These are phyloP conservation scores for Anastrepha ludens DNA, from an alignment of 1,140 invertebrate genomes.

Conservation along the genomic window DNA sequence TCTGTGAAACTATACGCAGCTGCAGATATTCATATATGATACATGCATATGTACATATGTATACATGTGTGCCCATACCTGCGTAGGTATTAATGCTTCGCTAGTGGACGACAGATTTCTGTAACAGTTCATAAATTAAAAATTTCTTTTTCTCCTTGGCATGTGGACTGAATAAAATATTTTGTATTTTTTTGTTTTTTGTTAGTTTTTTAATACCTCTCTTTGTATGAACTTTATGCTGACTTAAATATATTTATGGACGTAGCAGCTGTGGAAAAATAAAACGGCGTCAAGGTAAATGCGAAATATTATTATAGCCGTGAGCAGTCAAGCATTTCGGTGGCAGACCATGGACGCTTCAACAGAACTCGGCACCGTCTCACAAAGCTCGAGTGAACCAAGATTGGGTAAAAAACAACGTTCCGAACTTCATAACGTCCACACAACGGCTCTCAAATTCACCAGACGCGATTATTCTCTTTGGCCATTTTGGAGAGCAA, in stretches of 20 bases:
- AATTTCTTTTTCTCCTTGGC: conserved; percentile 27
- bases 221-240: not conserved
- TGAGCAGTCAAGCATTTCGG: too few relatives aligned
- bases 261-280: not conserved
- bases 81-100: not conserved
- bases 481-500: too few relatives aligned
- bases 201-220: not conserved
- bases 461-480: too few relatives aligned
- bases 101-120: not conserved
- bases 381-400: too few relatives aligned
- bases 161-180: conserved; percentile 4
- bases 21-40: not conserved
- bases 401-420: too few relatives aligned
- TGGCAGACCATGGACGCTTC: too few relatives aligned
- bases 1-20: not conserved
- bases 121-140: conserved; percentile 48
- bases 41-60: not conserved
- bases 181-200: not conserved
- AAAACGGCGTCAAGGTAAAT: too few relatives aligned
- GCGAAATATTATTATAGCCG: too few relatives aligned
- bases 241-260: conserved; percentile 33
- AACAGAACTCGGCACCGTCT: too few relatives aligned
- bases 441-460: too few relatives aligned
- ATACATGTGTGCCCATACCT: not conserved
- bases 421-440: too few relatives aligned